Evolutionary conservation across 2,888 invertebrate species (phyloP).

Genomic region (Leucozona laternaria): DNA sequence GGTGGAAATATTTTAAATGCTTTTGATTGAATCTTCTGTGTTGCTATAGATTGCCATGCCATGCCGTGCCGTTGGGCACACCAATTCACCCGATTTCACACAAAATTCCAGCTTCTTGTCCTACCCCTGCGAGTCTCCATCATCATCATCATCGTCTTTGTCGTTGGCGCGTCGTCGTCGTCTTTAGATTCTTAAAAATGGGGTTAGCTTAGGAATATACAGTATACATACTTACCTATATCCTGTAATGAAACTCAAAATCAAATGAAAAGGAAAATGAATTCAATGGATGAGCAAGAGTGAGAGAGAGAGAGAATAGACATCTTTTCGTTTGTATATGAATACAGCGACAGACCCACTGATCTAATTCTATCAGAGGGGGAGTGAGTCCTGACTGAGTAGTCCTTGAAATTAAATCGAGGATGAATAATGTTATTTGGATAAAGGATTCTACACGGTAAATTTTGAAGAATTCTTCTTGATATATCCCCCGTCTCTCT

Average conservation of each 20-base stretch:
- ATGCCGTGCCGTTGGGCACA: constrained; percentile 10
- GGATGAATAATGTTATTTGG: constrained; percentile 73
- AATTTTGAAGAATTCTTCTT: constrained; percentile 60
- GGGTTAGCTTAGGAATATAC: background rate
- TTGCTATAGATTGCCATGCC: constrained; percentile 2
- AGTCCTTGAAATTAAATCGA: constrained; percentile 75
- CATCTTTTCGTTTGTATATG: background rate
- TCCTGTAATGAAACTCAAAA: constrained; percentile 57
- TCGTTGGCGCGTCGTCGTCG: constrained; percentile 1
- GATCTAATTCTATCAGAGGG: constrained; percentile 49
- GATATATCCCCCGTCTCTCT: background rate
- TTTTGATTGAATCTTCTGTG: constrained; percentile 65
- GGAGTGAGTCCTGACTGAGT: background rate
- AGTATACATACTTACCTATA: background rate
- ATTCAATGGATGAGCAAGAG: constrained; percentile 22
- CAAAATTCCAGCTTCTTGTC: constrained; percentile 8
- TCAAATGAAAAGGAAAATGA: constrained; percentile 74
- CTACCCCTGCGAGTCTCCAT: background rate
- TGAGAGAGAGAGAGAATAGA: background rate
- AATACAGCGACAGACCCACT: background rate
- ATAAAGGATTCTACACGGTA: constrained; percentile 71
- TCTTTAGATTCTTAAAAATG: background rate
- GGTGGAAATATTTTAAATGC: constrained; percentile 72
- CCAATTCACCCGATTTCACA: constrained; percentile 64
- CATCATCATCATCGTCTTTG: background rate